A percentile compares a stretch with the other conserved stretches of the same genome.
These are phyloP conservation scores for Stegana nigrithorax DNA, from an alignment of 2,888 invertebrate genomes.

Conservation along the genomic window DNA sequence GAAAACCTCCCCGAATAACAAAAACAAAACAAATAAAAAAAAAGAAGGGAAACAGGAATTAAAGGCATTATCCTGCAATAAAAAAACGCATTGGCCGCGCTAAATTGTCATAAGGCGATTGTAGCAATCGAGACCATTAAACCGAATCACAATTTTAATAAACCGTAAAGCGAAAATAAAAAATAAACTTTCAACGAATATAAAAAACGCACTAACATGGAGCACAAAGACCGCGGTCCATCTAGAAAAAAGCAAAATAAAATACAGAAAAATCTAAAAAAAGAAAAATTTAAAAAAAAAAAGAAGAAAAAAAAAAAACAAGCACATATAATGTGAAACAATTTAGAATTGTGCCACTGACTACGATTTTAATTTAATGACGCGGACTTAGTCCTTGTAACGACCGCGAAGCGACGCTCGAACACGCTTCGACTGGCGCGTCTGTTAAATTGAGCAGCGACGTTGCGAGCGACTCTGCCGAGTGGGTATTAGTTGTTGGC, in stretches of 20 bases:
- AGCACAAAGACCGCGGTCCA: too few species aligned
- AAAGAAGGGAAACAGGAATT: conserved; percentile 48
- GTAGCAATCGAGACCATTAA: conserved; percentile 61
- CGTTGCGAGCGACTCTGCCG: too few species aligned
- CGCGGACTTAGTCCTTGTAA: conserved; percentile 61
- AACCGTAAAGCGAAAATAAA: conserved; percentile 45
- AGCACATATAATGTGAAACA: conserved; percentile 16
- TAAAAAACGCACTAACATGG: conserved; percentile 39
- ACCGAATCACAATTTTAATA: conserved; percentile 57
- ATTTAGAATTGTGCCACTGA: conserved; percentile 33
- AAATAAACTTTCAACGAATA: neutral
- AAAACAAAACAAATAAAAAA: neutral
- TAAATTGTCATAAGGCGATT: conserved; percentile 61
- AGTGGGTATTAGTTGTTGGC: conserved; percentile 14
- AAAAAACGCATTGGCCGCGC: conserved; percentile 45
- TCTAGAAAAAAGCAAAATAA: conserved; percentile 24
- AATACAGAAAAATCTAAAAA: conserved; percentile 23
- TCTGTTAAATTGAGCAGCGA: conserved; percentile 58
- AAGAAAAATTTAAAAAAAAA: neutral
- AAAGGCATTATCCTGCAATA: conserved; percentile 58
- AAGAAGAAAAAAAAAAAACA: conserved; percentile 3
- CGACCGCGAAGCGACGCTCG: conserved; percentile 36
- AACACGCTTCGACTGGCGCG: conserved; percentile 33
- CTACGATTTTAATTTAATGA: conserved; percentile 62
- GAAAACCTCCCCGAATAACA: neutral